Evolutionary conservation across 2,797 vertebrate genomes (phyloP).

Genomic region (Pangasius mekongensis): DNA sequence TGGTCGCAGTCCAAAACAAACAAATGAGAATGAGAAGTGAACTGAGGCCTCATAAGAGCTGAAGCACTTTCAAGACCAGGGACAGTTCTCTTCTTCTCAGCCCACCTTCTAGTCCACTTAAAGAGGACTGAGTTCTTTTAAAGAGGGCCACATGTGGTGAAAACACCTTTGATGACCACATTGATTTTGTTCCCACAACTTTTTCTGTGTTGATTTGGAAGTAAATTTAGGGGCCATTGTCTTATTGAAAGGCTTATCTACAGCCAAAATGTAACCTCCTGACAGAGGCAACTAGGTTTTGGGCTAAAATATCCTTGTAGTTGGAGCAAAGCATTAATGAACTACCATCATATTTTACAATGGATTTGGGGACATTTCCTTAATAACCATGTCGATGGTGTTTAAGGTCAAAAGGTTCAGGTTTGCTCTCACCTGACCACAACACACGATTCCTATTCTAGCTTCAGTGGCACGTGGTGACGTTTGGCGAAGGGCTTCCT

Average conservation of each 20-base stretch:
- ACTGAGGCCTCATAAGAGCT: neutral
- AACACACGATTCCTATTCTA: neutral
- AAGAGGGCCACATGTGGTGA: neutral
- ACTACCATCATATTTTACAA: neutral
- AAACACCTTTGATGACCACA: neutral
- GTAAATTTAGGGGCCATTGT: neutral
- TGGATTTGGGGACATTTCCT: neutral
- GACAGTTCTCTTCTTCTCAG: neutral
- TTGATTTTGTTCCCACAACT: neutral
- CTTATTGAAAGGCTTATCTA: neutral
- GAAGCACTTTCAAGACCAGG: neutral
- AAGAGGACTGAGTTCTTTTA: neutral
- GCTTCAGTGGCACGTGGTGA: neutral
- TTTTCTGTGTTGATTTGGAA: neutral
- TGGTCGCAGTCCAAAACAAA: conserved; percentile 5
- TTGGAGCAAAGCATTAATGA: neutral
- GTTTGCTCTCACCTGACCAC: neutral
- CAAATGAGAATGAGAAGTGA: neutral
- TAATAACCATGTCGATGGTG: neutral
- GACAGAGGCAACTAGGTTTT: neutral
- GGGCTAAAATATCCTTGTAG: neutral
- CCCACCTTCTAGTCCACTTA: neutral
- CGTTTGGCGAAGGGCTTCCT: neutral
- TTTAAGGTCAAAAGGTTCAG: neutral
- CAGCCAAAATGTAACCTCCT: neutral